Conservation (phyloP, 2,113 vertebrate species). For the Lophotis ruficrista region DNA sequence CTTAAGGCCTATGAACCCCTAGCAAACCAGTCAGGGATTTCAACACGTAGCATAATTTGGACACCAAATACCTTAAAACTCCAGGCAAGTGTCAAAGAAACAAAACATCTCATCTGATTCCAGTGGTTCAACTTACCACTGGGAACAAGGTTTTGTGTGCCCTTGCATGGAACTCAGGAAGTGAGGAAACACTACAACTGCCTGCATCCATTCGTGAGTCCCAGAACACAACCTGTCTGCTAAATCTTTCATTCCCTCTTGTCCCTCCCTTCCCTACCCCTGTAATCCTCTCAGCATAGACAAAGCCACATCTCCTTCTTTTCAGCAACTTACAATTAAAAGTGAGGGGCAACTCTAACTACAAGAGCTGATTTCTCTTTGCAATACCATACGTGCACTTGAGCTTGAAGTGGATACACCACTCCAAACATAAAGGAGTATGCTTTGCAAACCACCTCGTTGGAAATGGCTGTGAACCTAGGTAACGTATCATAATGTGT, state of each 20-base stretch:
- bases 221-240: not conserved
- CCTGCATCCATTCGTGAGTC: rapidly evolving
- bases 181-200: not conserved
- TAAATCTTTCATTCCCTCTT: not conserved
- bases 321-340: not conserved
- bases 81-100: not conserved
- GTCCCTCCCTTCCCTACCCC: not conserved
- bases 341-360: not conserved
- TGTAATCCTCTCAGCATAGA: not conserved
- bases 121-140: not conserved
- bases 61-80: not conserved
- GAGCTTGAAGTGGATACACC: not conserved
- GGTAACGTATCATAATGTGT: not conserved
- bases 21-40: not conserved
- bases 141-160: rapidly evolving
- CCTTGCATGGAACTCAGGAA: not conserved
- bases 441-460: not conserved
- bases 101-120: not conserved
- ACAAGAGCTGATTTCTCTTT: not conserved
- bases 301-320: not conserved
- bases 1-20: not conserved
- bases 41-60: not conserved
- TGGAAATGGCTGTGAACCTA: not conserved
- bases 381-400: not conserved
- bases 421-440: not conserved